Base-by-base conservation (phyloP, 1,140 invertebrate species). In the Doryteuthis pealeii region DNA sequence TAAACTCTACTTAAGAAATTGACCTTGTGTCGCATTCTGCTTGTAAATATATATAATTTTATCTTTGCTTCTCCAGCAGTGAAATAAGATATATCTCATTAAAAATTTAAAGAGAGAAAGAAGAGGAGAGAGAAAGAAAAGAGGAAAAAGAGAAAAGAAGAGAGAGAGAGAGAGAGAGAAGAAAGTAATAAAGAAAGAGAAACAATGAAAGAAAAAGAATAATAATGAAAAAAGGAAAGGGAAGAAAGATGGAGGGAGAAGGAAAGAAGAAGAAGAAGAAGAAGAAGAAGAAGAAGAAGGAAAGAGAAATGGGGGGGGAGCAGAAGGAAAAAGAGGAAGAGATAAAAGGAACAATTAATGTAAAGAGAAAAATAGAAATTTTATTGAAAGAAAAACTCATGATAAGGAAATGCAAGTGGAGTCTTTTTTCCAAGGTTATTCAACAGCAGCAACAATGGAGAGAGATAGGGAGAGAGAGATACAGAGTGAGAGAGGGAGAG, bases 151-250 rank as follows among this genome's bases (percentile, higher is more conserved):
- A 66, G 31, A 49, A 45, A 68, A 40, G 30, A 62, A 58, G 33
- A 73, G 18, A 66, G 58, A 67, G 66, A 74, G 49, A 66, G 67
- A 32, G 70, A 49, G 40, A 33, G 43, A 65, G 62, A 70, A 32
- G 30, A n/a, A 33, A 70, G 40, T 30, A 65, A 54, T 65, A 70
- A n/a, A 65, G 72, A 62, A 66, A 74, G 54, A 71, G 67, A 73
- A 71, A 74, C 71, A 71, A 71, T 74, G 30, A 68, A 78, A 71
- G 73, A 74, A 66, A 40, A 74, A 71, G 73, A 35, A 69, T 40
- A 68, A 62, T 69, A 58, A 67, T 43, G 65, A 28, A 69, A 26
- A 73, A 65, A 78, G 31, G 49, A 68, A 62, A 43, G 45, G 33
- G n/a, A 70, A 32, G 14, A 45, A 70, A 66, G 40, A 35, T 35